Base-by-base conservation (phyloP, 2,888 invertebrate genomes). In the Agonopterix arenella region DNA sequence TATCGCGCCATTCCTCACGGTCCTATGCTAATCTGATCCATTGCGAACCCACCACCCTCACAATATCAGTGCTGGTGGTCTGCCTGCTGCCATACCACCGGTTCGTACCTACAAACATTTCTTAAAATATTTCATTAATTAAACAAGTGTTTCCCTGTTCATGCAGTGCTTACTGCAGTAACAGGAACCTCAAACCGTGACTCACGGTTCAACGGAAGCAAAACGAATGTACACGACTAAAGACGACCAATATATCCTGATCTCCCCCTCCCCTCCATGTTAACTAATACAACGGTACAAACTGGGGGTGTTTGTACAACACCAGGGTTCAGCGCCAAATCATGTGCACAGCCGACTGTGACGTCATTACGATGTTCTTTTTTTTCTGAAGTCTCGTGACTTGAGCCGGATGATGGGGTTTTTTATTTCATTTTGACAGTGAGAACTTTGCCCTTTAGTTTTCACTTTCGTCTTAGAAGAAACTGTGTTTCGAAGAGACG, bases 141-240 rank as follows among this genome's bases (percentile, higher is more conserved):
- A 28, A 18, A 28, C 28, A 28, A 28, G 28, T 28, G 28, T 28
- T 28, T 28, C 28, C 28, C 28, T 68, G 67, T 65, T 61, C 58
- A 13, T 42, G 42, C 42, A 8, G 8, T 42, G 13, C 11, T 11
- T 11, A 28, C 58, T 56, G 44, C 11, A 28, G 28, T 28, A 28
- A 28, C 28, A 28, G 28, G 28, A 28, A 28, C 28, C 28, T 28
- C 28, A 28, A 28, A n/a, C 48, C 50, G 64, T 83, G 82, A 84
- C 64, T 83, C 83, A 84, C 64, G 56, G 63, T 56, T 66, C 60
- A 63, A 67, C 66, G 68, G 72, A 72, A 78, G 70, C 73, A 66
- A 76, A 75, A 68, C 66, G 62, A 73, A 64, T 66, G 66, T 62
- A 62, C 66, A 70, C 70, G 63, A 66, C 56, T 58, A 52, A 49